These are phyloP conservation scores for Fukomys damarensis DNA, from an alignment of 2,113 vertebrate species.

Conservation along the genomic window DNA sequence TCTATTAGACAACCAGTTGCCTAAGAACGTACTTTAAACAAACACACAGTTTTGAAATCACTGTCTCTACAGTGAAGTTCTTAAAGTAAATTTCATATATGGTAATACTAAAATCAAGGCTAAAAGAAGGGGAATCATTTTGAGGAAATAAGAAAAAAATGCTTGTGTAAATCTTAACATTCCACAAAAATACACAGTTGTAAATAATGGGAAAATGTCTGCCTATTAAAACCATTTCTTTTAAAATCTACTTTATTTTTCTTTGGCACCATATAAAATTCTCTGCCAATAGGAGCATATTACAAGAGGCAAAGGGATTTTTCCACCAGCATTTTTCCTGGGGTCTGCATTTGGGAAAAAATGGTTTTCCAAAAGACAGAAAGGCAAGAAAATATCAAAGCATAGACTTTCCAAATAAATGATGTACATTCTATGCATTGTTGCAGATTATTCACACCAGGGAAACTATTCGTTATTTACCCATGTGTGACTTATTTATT, in stretches of 20 bases:
- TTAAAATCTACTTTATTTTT: background rate
- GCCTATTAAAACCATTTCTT: background rate
- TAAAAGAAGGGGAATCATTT: background rate
- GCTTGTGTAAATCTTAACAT: conserved; percentile 56
- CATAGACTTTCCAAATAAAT: background rate
- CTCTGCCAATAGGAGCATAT: background rate
- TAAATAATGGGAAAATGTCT: background rate
- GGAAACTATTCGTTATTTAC: no score
- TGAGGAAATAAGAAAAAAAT: conserved; percentile 49
- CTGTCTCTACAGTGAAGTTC: background rate
- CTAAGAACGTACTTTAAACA: background rate
- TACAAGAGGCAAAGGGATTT: background rate
- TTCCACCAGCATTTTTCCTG: background rate
- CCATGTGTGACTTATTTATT: no score
- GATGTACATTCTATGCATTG: background rate
- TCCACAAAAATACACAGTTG: conserved; percentile 12
- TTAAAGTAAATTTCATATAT: conserved; percentile 37
- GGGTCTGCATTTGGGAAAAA: background rate
- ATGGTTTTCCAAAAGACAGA: background rate
- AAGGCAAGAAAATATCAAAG: background rate
- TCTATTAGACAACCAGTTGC: background rate
- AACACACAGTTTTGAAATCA: background rate
- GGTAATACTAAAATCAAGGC: background rate
- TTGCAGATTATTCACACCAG: no score
- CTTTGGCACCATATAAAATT: conserved; percentile 1